phyloP scores from a whole-genome alignment of 1,140 invertebrate species.

The Amyelois transitella region DNA sequence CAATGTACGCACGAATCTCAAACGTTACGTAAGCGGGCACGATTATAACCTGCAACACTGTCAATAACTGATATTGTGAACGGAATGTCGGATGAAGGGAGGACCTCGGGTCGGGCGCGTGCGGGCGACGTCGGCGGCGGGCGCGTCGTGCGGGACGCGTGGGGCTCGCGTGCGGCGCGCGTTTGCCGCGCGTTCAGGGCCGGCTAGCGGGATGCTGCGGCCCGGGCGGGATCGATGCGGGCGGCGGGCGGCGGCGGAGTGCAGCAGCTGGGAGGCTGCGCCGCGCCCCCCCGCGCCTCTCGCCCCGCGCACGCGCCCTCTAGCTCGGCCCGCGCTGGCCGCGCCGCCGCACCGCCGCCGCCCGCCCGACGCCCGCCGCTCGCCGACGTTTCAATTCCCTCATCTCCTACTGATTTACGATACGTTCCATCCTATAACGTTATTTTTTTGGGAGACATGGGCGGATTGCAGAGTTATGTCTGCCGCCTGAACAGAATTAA shows the following conservation, averaged over 20 bases:
- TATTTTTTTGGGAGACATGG: constrained; percentile 11
- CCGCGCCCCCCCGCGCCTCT: constrained; percentile 30
- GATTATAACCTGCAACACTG: constrained; percentile 49
- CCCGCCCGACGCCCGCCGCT: constrained; percentile 26
- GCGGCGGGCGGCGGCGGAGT: constrained; percentile 65
- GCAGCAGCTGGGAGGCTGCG: constrained; percentile 61
- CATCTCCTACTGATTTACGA: constrained; percentile 56
- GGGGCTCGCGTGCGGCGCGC: constrained; percentile 39
- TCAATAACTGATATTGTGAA: constrained; percentile 22
- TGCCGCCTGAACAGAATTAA: neutral
- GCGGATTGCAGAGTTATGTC: neutral
- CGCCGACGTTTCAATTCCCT: constrained; percentile 51
- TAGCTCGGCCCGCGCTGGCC: constrained; percentile 19
- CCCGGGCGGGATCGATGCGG: constrained; percentile 66
- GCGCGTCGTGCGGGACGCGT: constrained; percentile 22
- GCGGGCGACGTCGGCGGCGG: constrained; percentile 19
- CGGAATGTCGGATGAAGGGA: constrained; percentile 20
- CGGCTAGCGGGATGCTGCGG: constrained; percentile 40
- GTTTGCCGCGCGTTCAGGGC: constrained; percentile 36
- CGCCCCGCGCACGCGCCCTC: constrained; percentile 12
- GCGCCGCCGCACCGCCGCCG: constrained; percentile 29
- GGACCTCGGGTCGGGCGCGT: constrained; percentile 27
- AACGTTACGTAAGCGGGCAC: constrained; percentile 55
- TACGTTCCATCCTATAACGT: constrained; percentile 20
- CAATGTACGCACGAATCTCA: constrained; percentile 29